phyloP scores from a whole-genome alignment of 2,113 vertebrate genomes.

The Uria aalge region DNA sequence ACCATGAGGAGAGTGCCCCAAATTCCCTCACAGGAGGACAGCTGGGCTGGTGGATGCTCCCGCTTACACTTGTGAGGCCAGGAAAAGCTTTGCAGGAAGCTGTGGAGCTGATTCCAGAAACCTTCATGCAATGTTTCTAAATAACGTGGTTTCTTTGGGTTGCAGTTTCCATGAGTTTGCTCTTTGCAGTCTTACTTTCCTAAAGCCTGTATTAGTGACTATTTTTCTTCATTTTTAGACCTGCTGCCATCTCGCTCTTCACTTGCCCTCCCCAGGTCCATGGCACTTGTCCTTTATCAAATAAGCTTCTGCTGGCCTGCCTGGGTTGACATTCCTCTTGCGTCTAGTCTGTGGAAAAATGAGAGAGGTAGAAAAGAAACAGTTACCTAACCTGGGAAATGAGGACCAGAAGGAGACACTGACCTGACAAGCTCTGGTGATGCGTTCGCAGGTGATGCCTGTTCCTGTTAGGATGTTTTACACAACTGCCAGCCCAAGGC shows the following conservation, averaged over 20 bases:
- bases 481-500: not conserved
- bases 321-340: not conserved
- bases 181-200: not conserved
- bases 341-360: not conserved
- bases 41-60: rapidly evolving
- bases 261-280: not conserved
- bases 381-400: not conserved
- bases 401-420: not conserved
- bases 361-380: not conserved
- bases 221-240: not conserved
- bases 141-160: not conserved
- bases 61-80: rapidly evolving
- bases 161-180: not conserved
- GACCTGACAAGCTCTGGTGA: no score
- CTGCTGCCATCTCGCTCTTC: rapidly evolving
- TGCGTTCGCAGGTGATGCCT: not conserved
- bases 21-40: not conserved
- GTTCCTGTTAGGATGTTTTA: not conserved
- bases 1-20: not conserved
- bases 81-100: not conserved
- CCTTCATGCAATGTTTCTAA: not conserved
- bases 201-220: not conserved
- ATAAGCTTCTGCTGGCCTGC: not conserved
- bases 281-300: not conserved
- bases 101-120: not conserved